Base-by-base conservation (phyloP, 2,797 vertebrate species). In the Pachyuromys duprasi region DNA sequence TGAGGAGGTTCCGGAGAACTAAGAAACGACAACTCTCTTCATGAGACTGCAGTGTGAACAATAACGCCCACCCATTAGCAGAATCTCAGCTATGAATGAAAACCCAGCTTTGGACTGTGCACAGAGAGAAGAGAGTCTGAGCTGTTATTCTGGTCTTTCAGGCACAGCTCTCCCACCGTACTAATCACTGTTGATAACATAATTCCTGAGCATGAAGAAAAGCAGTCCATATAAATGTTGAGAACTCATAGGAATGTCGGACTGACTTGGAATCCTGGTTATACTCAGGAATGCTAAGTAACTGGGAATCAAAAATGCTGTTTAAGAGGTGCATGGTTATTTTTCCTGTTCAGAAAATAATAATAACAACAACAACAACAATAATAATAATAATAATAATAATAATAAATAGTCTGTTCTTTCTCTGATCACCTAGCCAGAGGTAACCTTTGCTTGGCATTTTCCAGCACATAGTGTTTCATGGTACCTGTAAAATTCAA, bases 1-100 rank as follows among this genome's bases (percentile, higher is more conserved):
- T 39, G 42, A 11, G 45, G 24, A 42, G 62, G 5, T 20, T 26
- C 6, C 45, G 67, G 91, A 94, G 72, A 76, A 45, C 39, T 69
- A 76, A 74, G 60, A 74, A 96, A 94, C 31, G 89, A 87, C 3
- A 84, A 62, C 78, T 74, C 83, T 57, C 53, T 95, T 92, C 36
- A 80, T 57, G 84, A 84, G 83, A 39, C 65, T 74, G 42, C 55
- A 45, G 81, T 22, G 60, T 63, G 49, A 31, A 89, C 36, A 87
- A 87, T 62, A 76, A 91, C 26, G 22, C 1, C 39, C 83, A 45
- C 4, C 31, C 75, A 18, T 92, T 90, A 89, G 74, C 55, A 82
- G 57, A 31, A 42, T 88, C 89, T 63, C 88, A 92, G 88, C 88
- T 90, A 17, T 67, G 69, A 92, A 95, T 92, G 78, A 95, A 97